Percentiles rank a stretch among this genome's conserved stretches.
Evolutionary conservation across 2,113 vertebrate genomes (phyloP).

Genomic region (Glareola pratincola): DNA sequence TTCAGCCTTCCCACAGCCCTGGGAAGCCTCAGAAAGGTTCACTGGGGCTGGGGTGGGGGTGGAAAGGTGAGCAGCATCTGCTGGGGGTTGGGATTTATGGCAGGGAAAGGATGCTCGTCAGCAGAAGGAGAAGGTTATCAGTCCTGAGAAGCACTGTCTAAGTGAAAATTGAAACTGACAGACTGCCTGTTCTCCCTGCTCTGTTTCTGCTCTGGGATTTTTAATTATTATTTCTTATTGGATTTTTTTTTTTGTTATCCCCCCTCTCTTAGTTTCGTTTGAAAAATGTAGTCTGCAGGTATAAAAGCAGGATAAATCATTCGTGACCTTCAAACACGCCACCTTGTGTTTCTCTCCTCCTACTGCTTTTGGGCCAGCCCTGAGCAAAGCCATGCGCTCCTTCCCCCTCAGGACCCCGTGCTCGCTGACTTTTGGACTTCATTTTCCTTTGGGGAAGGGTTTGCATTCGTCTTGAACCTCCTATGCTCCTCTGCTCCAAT

Average conservation of each 20-base stretch:
- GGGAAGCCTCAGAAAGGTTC: not conserved
- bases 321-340: not conserved
- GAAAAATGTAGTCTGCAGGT: slow-evolving; percentile 65
- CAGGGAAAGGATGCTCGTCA: slow-evolving; percentile 14
- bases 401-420: not conserved
- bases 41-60: not conserved
- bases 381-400: not conserved
- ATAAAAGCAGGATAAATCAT: slow-evolving; percentile 59
- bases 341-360: not conserved
- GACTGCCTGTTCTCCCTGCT: slow-evolving; percentile 43
- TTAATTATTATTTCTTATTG: not conserved
- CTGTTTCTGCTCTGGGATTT: slow-evolving; percentile 7
- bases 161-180: slow-evolving; percentile 76
- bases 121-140: slow-evolving; percentile 60
- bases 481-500: no score
- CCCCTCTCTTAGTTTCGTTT: slow-evolving; percentile 44
- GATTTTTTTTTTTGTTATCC: not conserved
- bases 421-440: not conserved
- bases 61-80: not conserved
- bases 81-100: slow-evolving; percentile 47
- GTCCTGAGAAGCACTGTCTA: slow-evolving; percentile 10
- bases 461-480: no score
- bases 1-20: not conserved
- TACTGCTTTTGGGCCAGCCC: not conserved
- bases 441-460: not conserved